phyloP scores from a whole-genome alignment of 2,797 vertebrate genomes.

The Triplophysa bombifrons region DNA sequence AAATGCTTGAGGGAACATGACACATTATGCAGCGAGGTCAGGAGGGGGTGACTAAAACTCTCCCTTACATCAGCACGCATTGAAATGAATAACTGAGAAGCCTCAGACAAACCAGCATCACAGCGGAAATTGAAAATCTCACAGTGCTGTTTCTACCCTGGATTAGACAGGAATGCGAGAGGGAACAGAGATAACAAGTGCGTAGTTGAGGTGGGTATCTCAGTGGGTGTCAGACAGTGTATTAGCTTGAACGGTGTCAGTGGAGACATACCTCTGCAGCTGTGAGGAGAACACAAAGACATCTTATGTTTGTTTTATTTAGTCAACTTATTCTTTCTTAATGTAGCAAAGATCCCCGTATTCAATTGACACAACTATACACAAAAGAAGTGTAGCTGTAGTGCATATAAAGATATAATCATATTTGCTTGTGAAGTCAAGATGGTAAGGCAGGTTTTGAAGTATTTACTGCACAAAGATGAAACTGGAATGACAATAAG shows the following conservation, averaged over 20 bases:
- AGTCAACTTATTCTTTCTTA: not conserved
- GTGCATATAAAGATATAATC: conserved; percentile 18
- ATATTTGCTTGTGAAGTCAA: not conserved
- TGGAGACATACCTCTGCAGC: not conserved
- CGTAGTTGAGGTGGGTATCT: not conserved
- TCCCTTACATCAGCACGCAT: not conserved
- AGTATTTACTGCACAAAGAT: not conserved
- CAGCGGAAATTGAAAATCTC: conserved; percentile 13
- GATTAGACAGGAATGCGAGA: conserved; percentile 3
- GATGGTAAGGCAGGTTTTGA: not conserved
- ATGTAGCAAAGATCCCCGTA: not conserved
- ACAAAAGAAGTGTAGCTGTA: not conserved
- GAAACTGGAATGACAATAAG: not conserved
- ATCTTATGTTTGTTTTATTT: not conserved
- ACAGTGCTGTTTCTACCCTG: not conserved
- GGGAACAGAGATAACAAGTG: conserved; percentile 22
- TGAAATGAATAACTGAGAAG: conserved; percentile 6
- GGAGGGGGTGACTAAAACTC: not conserved
- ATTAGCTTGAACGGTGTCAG: not conserved
- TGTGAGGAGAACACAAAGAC: not conserved
- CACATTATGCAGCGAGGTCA: conserved; percentile 1
- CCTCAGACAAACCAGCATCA: conserved; percentile 1
- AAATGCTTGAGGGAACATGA: conserved; percentile 20
- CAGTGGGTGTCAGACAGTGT: not conserved
- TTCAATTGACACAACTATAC: not conserved